Conservation (phyloP, 2,888 invertebrate genomes). For the Tipula vernalis region DNA sequence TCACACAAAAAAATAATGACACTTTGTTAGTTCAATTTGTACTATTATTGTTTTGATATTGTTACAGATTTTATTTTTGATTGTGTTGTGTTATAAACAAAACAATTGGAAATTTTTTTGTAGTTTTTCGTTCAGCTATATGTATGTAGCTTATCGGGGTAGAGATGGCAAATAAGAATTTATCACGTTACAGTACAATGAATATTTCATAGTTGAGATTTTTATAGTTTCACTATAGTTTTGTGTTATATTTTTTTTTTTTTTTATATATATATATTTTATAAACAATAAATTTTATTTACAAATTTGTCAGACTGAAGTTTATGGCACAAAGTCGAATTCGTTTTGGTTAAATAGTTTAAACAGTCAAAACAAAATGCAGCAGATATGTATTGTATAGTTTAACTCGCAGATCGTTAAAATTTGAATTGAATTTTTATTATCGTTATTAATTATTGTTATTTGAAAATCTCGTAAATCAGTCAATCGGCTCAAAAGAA, state of each 20-base stretch:
- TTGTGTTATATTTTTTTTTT: neutral
- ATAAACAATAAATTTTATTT: neutral
- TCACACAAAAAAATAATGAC: conserved; percentile 4
- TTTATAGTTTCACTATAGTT: neutral
- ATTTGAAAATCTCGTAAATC: neutral
- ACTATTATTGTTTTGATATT: neutral
- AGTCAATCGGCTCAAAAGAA: neutral
- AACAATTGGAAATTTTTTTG: neutral
- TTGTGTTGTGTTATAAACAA: neutral
- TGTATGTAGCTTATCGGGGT: neutral
- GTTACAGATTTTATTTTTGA: neutral
- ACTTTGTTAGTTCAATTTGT: conserved; percentile 4
- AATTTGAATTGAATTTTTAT: neutral
- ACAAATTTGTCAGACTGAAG: neutral
- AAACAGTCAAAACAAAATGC: neutral
- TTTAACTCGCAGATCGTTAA: neutral
- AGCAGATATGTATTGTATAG: neutral
- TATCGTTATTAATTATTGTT: neutral
- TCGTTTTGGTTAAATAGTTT: neutral
- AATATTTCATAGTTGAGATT: neutral
- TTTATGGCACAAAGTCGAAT: neutral
- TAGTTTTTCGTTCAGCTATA: neutral
- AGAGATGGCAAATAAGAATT: neutral
- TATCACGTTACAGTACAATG: neutral
- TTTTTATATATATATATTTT: neutral